Percentiles rank a stretch among this genome's conserved stretches.
These are phyloP conservation scores for Balaeniceps rex DNA, from an alignment of 2,113 vertebrate genomes.

Conservation along the genomic window DNA sequence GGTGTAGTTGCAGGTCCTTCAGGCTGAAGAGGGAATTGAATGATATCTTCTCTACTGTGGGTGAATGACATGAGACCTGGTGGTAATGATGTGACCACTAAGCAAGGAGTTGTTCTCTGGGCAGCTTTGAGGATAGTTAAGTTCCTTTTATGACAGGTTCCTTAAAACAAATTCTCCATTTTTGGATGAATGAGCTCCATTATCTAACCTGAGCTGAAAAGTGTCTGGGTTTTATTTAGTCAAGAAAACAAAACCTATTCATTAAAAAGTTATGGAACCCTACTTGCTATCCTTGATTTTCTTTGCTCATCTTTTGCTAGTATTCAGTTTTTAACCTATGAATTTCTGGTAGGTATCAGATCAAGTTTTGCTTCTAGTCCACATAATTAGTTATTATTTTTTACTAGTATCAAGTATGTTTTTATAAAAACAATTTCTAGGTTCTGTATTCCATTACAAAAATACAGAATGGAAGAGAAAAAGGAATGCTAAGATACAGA, in stretches of 20 bases:
- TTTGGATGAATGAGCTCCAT: not conserved
- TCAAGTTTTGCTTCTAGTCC: not conserved
- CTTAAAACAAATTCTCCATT: not conserved
- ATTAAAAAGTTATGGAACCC: not conserved
- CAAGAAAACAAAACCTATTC: not conserved
- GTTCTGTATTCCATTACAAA: not conserved
- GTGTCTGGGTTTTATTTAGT: not conserved
- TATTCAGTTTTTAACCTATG: not conserved
- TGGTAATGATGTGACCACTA: not conserved
- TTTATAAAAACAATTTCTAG: not conserved
- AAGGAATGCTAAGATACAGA: not conserved
- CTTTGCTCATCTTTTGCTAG: not conserved
- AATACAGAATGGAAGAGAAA: not conserved
- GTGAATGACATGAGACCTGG: not conserved
- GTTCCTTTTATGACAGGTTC: constrained; percentile 1
- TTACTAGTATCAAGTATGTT: not conserved
- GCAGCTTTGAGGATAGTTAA: not conserved
- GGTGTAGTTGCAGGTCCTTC: not conserved
- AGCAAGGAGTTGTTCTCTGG: not conserved
- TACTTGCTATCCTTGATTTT: not conserved
- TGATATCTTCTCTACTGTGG: not conserved
- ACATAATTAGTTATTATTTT: not conserved
- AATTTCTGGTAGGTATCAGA: not conserved
- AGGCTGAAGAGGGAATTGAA: not conserved
- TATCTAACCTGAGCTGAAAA: not conserved